Conservation (phyloP, 2,113 vertebrate species). For the Mirounga angustirostris region DNA sequence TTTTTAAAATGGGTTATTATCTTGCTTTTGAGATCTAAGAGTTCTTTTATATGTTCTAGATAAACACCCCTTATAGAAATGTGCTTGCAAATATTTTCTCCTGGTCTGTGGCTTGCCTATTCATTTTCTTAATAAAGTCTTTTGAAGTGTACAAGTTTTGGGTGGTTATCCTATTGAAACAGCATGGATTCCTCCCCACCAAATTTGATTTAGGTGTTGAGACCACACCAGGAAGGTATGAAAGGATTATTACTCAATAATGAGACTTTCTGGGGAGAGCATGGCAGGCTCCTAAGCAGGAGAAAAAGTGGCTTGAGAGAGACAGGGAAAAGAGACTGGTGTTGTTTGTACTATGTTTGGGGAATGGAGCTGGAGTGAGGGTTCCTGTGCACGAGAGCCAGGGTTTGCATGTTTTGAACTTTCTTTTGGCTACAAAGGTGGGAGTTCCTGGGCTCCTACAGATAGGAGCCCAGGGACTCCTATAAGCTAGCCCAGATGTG, state of each 20-base stretch:
- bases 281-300: background rate
- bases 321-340: background rate
- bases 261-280: slow-evolving; percentile 25
- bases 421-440: slow-evolving; percentile 70
- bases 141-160: slow-evolving; percentile 6
- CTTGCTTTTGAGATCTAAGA: background rate
- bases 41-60: background rate
- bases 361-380: background rate
- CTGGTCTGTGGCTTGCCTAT: background rate
- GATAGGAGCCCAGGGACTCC: background rate
- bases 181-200: background rate
- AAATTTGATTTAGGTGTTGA: background rate
- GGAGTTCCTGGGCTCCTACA: slow-evolving; percentile 47
- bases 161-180: slow-evolving; percentile 26
- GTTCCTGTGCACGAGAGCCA: slow-evolving; percentile 13
- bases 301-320: background rate
- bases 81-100: background rate
- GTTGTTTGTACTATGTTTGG: background rate
- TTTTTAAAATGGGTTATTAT: slow-evolving; percentile 41
- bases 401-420: slow-evolving; percentile 26
- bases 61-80: background rate
- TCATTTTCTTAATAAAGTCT: slow-evolving; percentile 5
- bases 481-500: slow-evolving; percentile 60
- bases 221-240: background rate
- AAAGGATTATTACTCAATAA: background rate